Base-by-base conservation (phyloP, 2,113 vertebrate species). In the Toxostoma redivivum region DNA sequence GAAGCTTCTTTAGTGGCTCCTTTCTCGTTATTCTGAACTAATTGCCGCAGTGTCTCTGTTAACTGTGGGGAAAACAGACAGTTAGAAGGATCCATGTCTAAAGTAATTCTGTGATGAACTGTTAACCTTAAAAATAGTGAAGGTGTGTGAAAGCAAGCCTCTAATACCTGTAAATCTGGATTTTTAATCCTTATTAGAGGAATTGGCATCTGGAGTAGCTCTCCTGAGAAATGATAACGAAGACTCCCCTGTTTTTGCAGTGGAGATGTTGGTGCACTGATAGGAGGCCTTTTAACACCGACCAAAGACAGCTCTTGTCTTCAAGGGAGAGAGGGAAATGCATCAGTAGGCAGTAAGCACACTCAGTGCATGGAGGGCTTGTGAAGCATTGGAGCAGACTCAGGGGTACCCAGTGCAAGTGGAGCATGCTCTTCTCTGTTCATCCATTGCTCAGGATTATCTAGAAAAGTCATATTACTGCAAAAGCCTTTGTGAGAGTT, bases 231-330 rank as follows among this genome's bases (percentile, higher is more conserved):
- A 57, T 97, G 97, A 60, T 97, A 98, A 44, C 95, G 94, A 56
- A 99, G 83, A 82, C 95, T 97, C 19, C 98, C 99, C 66, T 97
- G 98, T 67, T 97, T 98, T 72, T 97, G 86, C 92, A 98, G 71
- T 12, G 81, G 86, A 61, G 95, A 95, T 9, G 87, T 82, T 11
- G 82, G 81, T 33, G 90, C 23, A 48, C 48, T 96, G 23, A 21
- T 50, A 35, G 86, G 90, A 88, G 78, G 84, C 64, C 86, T 97
- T 31, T 61, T 98, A 92, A 97, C 83, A 31, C 96, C 44, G 0
- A 98, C 79, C 87, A 98, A 95, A 82, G 94, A 92, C 37, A 99
- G 80, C 30, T 98, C 95, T 96, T 99, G 98, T 84, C 98, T 99
- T 94, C 38, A 60, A 92, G 54, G 28, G 40, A 94, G 72, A 89